Percentiles rank a stretch among this genome's conserved stretches.
Conservation (phyloP, 2,797 vertebrate species). For the Rachycentron canadum region DNA sequence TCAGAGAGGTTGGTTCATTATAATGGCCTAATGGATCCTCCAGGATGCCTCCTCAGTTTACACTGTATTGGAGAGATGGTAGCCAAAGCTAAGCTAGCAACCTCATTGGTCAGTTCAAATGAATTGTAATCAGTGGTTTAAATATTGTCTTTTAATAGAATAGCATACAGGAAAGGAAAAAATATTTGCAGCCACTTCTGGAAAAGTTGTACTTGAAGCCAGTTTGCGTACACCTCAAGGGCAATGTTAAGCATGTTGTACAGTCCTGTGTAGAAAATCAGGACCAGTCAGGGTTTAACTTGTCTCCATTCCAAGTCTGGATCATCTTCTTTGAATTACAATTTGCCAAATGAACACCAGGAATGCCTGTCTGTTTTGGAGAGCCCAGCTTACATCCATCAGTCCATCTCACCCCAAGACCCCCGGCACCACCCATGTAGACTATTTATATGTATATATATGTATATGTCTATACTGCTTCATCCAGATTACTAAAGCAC, state of each 20-base stretch:
- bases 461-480: constrained; percentile 24
- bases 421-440: constrained; percentile 50
- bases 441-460: no score
- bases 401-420: constrained; percentile 42
- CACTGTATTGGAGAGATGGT: constrained; percentile 73
- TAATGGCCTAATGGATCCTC: constrained; percentile 85
- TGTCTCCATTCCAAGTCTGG: constrained; percentile 52
- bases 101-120: constrained; percentile 55
- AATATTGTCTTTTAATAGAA: constrained; percentile 52
- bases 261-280: constrained; percentile 46
- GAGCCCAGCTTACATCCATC: constrained; percentile 49
- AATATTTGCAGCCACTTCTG: constrained; percentile 53
- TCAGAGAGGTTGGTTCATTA: constrained; percentile 83
- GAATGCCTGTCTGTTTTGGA: constrained; percentile 65
- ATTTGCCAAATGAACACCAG: constrained; percentile 67
- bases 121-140: constrained; percentile 53
- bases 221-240: constrained; percentile 53
- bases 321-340: constrained; percentile 59
- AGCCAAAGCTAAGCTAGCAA: constrained; percentile 69
- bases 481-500: constrained; percentile 42
- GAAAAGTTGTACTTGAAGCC: constrained; percentile 55
- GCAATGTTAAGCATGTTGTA: constrained; percentile 34
- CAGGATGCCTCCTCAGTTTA: constrained; percentile 83
- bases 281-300: constrained; percentile 56
- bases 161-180: constrained; percentile 43